These are phyloP conservation scores for Seladonia tumulorum DNA, from an alignment of 2,888 invertebrate genomes.

Conservation along the genomic window DNA sequence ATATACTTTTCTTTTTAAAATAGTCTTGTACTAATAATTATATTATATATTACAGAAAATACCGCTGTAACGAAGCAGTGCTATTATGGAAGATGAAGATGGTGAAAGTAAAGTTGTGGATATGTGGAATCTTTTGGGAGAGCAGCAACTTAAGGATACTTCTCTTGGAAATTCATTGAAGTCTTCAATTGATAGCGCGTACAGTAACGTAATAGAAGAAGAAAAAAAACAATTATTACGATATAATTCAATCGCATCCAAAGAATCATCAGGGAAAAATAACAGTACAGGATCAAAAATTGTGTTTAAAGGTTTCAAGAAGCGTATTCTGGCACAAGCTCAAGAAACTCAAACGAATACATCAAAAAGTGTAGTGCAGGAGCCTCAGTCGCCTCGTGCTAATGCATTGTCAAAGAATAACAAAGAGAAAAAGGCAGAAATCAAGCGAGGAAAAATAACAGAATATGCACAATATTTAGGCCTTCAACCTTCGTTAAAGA, in stretches of 20 bases:
- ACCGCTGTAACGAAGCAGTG: conserved; percentile 57
- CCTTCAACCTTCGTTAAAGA: conserved; percentile 86
- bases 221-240: conserved; percentile 60
- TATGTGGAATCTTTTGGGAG: conserved; percentile 72
- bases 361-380: conserved; percentile 41
- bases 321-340: conserved; percentile 78
- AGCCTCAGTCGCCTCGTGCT: conserved; percentile 46
- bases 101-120: conserved; percentile 79
- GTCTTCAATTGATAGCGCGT: conserved; percentile 52
- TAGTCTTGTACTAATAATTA: conserved; percentile 1
- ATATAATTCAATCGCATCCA: conserved; percentile 61
- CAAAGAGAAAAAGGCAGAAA: conserved; percentile 67
- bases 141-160: conserved; percentile 68
- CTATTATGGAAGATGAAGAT: conserved; percentile 84
- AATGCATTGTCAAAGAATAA: conserved; percentile 60
- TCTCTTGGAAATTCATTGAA: conserved; percentile 60
- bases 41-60: conserved; percentile 65
- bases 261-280: conserved; percentile 65
- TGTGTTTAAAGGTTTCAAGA: conserved; percentile 80
- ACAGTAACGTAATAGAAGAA: conserved; percentile 53
- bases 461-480: conserved; percentile 91
- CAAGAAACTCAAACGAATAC: conserved; percentile 71
- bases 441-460: conserved; percentile 79
- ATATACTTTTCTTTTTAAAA: neutral
- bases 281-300: conserved; percentile 69